Base-by-base conservation (phyloP, 2,888 invertebrate species). In the Matsumyia berberina region DNA sequence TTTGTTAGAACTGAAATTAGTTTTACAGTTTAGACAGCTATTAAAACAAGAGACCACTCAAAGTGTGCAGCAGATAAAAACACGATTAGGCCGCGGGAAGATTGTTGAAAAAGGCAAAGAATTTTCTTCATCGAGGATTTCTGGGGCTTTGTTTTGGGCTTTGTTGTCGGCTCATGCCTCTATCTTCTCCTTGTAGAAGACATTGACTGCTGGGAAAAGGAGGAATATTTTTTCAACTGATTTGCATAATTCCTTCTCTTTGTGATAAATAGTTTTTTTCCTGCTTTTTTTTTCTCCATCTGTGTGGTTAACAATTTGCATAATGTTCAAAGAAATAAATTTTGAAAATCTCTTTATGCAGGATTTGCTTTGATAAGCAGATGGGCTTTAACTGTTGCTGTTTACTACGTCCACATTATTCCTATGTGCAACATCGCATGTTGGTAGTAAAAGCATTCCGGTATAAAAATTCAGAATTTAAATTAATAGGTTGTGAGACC, bases 21-120 rank as follows among this genome's bases (percentile, higher is more conserved):
- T 74, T 60, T 80, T 60, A 44, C 11, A 67, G 60, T 60, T 44
- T 44, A 62, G 53, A 74, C 60, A 55, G 19, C 53, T 29, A 55
- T 62, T 67, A 74, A 55, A 44, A 80, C 74, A 67, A 67, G 67
- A 74, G 51, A 67, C 53, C 66, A 67, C 67, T 80, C 37, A 58
- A 44, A 69, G 35, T 55, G 37, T 39, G 39, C 37, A n/a, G 33
- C 39, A 58, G 29, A 7, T 31, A 42, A 57, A 67, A 15, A 44
- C 29, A 2, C 9, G 5, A 3, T 1, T 24, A 24, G n/a, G 19
- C 51, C 53, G 15, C 5, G 17, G 17, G 37, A 51, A 12, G 24
- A 2, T 51, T 66, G 19, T 7, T 11, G 11, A 19, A 49, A 24
- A 39, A 31, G 11, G 9, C n/a, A 31, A 51, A 55, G 19, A 33